Conservation (phyloP, 2,797 vertebrate species). For the Gallirallus australis region DNA sequence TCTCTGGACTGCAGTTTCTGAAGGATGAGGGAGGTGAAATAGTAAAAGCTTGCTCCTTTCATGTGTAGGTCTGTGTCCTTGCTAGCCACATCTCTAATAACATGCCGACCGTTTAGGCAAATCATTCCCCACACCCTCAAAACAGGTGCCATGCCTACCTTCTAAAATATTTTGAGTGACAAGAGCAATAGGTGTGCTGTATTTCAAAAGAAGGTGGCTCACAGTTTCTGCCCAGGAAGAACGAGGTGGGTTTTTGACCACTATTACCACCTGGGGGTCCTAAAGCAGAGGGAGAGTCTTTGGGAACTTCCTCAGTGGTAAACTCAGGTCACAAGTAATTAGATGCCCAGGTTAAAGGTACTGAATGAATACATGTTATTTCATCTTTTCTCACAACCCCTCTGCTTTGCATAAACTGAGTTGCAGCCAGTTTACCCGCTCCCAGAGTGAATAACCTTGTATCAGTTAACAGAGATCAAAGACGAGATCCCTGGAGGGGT, state of each 20-base stretch:
- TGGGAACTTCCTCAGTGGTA: neutral
- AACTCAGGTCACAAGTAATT: neutral
- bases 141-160: neutral
- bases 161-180: neutral
- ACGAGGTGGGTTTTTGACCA: fast-evolving
- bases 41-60: neutral
- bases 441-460: neutral
- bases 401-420: neutral
- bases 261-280: neutral
- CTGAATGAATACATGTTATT: neutral
- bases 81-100: neutral
- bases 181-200: neutral
- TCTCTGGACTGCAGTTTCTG: neutral
- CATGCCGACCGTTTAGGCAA: neutral
- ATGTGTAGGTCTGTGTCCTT: fast-evolving
- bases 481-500: neutral
- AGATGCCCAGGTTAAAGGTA: neutral
- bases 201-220: neutral
- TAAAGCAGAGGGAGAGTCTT: neutral
- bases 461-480: neutral
- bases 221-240: neutral
- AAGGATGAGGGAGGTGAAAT: neutral
- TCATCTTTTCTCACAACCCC: neutral
- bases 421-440: neutral
- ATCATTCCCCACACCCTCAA: neutral